These are phyloP conservation scores for Drosophila santomea DNA, from an alignment of 1,140 invertebrate genomes.

Conservation along the genomic window DNA sequence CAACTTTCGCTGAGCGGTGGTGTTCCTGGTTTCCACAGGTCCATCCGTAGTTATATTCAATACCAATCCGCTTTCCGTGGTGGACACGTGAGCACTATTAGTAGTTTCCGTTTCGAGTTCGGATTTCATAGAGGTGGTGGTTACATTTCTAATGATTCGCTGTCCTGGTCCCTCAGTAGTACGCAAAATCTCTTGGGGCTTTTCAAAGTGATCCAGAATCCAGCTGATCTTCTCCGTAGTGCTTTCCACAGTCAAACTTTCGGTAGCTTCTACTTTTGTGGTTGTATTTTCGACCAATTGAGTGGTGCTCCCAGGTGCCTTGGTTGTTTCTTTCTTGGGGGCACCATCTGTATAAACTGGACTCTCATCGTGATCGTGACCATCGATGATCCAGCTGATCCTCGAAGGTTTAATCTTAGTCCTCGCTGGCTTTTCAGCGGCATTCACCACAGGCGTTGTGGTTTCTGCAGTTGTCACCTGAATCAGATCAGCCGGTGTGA, in stretches of 20 bases:
- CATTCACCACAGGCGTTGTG: constrained; percentile 2
- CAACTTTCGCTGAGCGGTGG: constrained; percentile 18
- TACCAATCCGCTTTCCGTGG: background rate
- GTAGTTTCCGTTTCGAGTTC: constrained; percentile 1
- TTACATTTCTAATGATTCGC: constrained; percentile 12
- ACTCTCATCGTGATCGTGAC: constrained; percentile 60
- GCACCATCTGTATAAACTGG: constrained; percentile 56
- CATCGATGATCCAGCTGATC: constrained; percentile 78
- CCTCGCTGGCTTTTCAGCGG: constrained; percentile 43
- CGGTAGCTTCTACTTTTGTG: background rate
- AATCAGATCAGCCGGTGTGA: background rate
- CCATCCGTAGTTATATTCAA: constrained; percentile 7
- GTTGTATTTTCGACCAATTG: background rate
- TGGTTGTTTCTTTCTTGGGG: constrained; percentile 25
- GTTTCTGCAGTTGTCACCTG: constrained; percentile 17
- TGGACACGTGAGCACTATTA: background rate
- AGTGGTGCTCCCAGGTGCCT: constrained; percentile 6
- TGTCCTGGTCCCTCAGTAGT: constrained; percentile 42
- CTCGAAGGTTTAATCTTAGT: constrained; percentile 65
- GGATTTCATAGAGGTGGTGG: background rate
- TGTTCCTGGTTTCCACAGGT: background rate
- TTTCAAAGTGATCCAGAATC: constrained; percentile 66
- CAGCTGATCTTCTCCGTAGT: constrained; percentile 54
- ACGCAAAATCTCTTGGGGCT: constrained; percentile 59
- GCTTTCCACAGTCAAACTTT: constrained; percentile 8